phyloP scores from a whole-genome alignment of 2,888 invertebrate species.

The Marasmarcha lunaedactyla region DNA sequence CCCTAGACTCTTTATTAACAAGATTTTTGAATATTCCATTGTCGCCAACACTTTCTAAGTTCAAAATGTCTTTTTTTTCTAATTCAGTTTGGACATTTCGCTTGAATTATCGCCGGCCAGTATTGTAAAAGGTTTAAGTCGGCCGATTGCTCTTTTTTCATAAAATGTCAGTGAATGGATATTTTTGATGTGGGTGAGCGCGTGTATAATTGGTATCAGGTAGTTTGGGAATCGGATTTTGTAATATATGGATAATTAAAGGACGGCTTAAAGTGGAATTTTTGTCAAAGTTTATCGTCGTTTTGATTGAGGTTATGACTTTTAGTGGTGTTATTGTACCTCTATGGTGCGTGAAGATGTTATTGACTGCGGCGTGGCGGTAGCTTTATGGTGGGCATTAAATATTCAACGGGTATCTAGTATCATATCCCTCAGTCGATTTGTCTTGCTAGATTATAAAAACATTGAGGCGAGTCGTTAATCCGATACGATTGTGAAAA shows the following conservation, averaged over 20 bases:
- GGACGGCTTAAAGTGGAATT: constrained; percentile 66
- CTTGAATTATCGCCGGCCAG: constrained; percentile 67
- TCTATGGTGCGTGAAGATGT: constrained; percentile 30
- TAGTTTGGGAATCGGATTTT: constrained; percentile 51
- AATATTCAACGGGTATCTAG: constrained; percentile 29
- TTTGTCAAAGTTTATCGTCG: constrained; percentile 67
- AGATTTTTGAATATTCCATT: constrained; percentile 66
- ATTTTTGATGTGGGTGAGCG: constrained; percentile 66
- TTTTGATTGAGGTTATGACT: constrained; percentile 68
- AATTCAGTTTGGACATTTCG: constrained; percentile 63
- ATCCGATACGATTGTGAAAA: constrained; percentile 44
- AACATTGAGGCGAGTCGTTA: constrained; percentile 43
- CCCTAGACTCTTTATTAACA: constrained; percentile 64
- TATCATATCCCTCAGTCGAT: constrained; percentile 44
- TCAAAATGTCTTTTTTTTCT: constrained; percentile 48
- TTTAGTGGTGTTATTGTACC: constrained; percentile 15
- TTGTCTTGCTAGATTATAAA: constrained; percentile 59
- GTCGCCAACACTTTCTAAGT: constrained; percentile 68
- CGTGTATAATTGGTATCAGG: constrained; percentile 67
- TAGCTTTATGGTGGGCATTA: constrained; percentile 44
- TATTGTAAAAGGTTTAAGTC: constrained; percentile 60
- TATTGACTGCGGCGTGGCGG: constrained; percentile 37
- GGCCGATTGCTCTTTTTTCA: constrained; percentile 48
- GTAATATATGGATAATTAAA: constrained; percentile 70
- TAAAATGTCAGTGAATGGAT: constrained; percentile 53